A percentile compares a stretch with the other conserved stretches of the same genome.
Evolutionary conservation across 2,113 vertebrate species (phyloP).

Genomic region (Dolichotis patagonum): DNA sequence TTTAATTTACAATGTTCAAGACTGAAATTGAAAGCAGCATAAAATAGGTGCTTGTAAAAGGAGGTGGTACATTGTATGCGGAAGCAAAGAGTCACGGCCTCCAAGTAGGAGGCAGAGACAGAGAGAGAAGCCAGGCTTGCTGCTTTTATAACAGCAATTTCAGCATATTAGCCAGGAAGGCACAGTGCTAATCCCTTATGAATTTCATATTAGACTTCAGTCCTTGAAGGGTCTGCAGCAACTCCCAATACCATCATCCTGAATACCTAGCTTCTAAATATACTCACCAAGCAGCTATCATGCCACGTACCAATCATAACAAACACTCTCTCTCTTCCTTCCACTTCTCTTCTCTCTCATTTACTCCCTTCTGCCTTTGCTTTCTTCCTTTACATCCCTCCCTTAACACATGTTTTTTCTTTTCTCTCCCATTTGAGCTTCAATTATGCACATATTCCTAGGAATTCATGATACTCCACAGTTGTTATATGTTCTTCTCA

Average conservation of each 20-base stretch:
- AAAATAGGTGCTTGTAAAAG: neutral
- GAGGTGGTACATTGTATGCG: no score
- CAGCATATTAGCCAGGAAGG: neutral
- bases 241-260: neutral
- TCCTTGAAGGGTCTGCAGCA: neutral
- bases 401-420: neutral
- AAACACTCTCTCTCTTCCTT: no score
- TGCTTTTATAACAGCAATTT: neutral
- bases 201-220: neutral
- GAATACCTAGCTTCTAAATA: neutral
- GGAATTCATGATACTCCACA: neutral
- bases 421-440: neutral
- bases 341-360: no score
- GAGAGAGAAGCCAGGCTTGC: no score
- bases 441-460: neutral
- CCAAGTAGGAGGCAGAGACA: neutral
- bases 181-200: neutral
- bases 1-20: neutral
- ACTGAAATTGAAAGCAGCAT: neutral
- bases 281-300: neutral
- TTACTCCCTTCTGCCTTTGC: neutral
- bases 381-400: neutral
- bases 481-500: neutral
- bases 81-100: neutral
- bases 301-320: neutral